Base-by-base conservation (phyloP, 2,113 vertebrate species). In the Astur gentilis region DNA sequence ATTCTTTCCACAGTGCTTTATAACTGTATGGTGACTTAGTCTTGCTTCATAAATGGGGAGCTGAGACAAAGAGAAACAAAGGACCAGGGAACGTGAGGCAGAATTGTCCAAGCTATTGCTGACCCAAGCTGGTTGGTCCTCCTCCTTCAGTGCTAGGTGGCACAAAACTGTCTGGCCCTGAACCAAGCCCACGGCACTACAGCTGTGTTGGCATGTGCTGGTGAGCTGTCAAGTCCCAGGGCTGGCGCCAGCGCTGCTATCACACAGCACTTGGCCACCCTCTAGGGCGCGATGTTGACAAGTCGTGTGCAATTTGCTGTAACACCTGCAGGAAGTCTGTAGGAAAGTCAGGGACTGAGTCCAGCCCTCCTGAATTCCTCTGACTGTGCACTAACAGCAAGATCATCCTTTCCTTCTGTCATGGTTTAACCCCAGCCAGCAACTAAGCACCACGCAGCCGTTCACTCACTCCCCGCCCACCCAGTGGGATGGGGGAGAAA, bases 251-350 rank as follows among this genome's bases (percentile, higher is more conserved):
- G 52, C 1, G 0, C 52, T 55, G 52, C 36, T 57, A 23, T 57
- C 2, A 1, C 12, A 14, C 1, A 5, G 11, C 3, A 0, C 31
- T 42, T 14, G 0, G 32, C 22, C 32, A 36, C 44, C 22, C 21
- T n/a, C 44, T 26, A 32, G 38, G 31, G 58, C 2, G 0, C 2
- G 0, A 21, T 17, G 9, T 25, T 44, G 67, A 49, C 27, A 52
- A 3, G 6, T 49, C 27, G 32, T 54, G 16, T 0, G 0, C 38
- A 49, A 75, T 62, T 80, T 83, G 16, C 40, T 1, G 0, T 16
- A 19, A 54, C 21, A 65, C 50, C 61, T 64, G 45, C 44, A 45
- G n/a, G 26, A 90, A 83, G 31, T 49, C n/a, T 60, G 32, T 17
- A 70, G 44, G 22, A 81, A 85, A 87, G 70, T 44, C 25, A 66